phyloP scores from a whole-genome alignment of 2,113 vertebrate genomes.

The Verasper variegatus region DNA sequence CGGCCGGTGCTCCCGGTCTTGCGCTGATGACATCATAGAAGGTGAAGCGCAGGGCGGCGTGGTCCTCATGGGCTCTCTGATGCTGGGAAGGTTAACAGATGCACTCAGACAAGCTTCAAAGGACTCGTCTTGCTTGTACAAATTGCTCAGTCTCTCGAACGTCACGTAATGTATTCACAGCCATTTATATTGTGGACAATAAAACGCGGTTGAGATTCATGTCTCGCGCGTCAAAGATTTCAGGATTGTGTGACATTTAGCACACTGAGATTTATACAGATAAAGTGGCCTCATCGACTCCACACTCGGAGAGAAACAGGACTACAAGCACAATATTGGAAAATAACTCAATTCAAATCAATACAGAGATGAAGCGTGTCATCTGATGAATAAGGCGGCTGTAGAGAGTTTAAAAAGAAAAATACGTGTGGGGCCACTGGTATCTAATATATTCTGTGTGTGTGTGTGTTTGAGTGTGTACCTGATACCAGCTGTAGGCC shows the following conservation, averaged over 20 bases:
- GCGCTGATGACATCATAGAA: slow-evolving; percentile 97
- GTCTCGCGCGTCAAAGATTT: slow-evolving; percentile 13
- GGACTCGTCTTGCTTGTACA: background rate
- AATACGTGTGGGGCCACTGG: background rate
- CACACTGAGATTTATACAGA: background rate
- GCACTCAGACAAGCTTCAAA: slow-evolving; percentile 20
- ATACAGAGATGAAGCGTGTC: slow-evolving; percentile 10
- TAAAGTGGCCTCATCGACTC: slow-evolving; percentile 35
- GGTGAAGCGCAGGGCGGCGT: slow-evolving; percentile 88
- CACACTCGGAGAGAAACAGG: background rate
- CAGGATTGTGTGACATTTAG: slow-evolving; percentile 19
- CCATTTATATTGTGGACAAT: background rate
- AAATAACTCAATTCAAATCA: slow-evolving; percentile 34
- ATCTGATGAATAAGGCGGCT: slow-evolving; percentile 3
- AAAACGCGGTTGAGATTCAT: slow-evolving; percentile 32
- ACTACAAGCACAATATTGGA: slow-evolving; percentile 8
- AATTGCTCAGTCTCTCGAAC: background rate
- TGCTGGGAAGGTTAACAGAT: slow-evolving; percentile 81
- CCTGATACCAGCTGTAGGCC: slow-evolving; percentile 98
- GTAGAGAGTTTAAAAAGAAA: background rate
- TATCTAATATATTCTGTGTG: slow-evolving; percentile 16
- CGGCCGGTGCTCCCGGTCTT: slow-evolving; percentile 83
- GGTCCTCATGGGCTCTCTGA: slow-evolving; percentile 93
- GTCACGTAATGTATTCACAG: background rate
- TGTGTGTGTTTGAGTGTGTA: slow-evolving; percentile 62